Percentiles rank a stretch among this genome's conserved stretches.
These are phyloP conservation scores for Etheostoma perlongum DNA, from an alignment of 2,797 vertebrate species.

Conservation along the genomic window DNA sequence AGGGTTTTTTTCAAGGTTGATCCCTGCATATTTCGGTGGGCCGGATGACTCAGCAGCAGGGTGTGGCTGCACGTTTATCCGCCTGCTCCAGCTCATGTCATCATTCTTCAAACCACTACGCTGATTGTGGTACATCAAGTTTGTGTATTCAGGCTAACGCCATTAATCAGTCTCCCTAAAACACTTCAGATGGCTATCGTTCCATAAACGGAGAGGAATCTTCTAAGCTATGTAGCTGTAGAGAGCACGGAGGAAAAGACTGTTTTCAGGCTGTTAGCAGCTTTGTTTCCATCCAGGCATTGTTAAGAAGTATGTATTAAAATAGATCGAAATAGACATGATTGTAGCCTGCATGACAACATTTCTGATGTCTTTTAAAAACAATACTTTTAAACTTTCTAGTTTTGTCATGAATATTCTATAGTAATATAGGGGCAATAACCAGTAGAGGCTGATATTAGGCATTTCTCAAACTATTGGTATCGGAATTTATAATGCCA, in stretches of 20 bases:
- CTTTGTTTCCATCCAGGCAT: background rate
- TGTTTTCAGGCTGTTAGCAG: background rate
- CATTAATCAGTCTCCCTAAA: conserved; percentile 11
- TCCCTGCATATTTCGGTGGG: conserved; percentile 63
- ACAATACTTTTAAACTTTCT: background rate
- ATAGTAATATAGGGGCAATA: too few species aligned
- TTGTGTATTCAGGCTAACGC: conserved; percentile 24
- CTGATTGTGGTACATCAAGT: background rate
- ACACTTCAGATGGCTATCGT: background rate
- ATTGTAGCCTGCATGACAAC: background rate
- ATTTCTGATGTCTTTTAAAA: background rate
- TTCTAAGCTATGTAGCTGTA: background rate
- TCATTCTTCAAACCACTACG: background rate
- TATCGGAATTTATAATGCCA: too few species aligned
- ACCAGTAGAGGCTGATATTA: too few species aligned
- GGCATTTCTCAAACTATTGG: too few species aligned
- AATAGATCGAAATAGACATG: background rate
- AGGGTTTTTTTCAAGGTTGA: conserved; percentile 60
- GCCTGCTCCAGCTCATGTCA: conserved; percentile 45
- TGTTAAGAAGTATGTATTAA: too few species aligned
- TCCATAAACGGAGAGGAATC: background rate
- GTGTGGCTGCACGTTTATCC: conserved; percentile 56
- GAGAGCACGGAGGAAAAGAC: background rate
- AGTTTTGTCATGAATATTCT: background rate
- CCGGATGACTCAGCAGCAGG: conserved; percentile 76